phyloP scores from a whole-genome alignment of 92 coral and sea anemone species.

The Phymanthus crucifer region DNA sequence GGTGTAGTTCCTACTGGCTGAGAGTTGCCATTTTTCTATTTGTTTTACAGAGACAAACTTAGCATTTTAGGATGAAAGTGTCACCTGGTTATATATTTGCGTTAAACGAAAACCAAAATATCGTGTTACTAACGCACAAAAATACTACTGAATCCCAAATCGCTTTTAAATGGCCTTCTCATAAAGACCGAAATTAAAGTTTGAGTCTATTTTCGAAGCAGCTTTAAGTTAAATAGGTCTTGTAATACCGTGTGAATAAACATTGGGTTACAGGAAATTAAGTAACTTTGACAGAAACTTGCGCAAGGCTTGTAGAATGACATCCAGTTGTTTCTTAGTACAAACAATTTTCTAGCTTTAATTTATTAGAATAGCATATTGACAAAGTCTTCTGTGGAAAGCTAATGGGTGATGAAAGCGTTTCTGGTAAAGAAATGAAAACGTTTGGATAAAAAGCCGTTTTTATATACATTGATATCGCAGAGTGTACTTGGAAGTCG shows the following conservation, averaged over 20 bases:
- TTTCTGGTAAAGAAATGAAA: background rate
- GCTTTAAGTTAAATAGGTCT: background rate
- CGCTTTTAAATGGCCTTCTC: background rate
- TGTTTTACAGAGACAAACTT: slow-evolving; percentile 6
- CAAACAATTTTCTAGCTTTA: background rate
- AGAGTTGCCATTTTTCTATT: background rate
- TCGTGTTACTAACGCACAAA: background rate
- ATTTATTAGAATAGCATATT: background rate
- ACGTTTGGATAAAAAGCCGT: background rate
- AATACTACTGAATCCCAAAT: background rate
- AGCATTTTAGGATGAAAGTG: background rate
- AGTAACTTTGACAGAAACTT: background rate
- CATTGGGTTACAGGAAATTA: background rate
- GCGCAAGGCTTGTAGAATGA: background rate
- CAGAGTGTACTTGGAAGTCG: background rate
- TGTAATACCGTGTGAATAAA: background rate
- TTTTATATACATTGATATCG: background rate
- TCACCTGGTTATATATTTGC: slow-evolving; percentile 8
- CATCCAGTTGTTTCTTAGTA: background rate
- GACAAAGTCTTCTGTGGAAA: background rate
- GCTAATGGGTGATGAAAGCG: background rate
- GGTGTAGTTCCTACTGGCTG: background rate
- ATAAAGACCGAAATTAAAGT: background rate
- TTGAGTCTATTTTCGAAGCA: background rate
- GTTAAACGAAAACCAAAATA: background rate